Percentiles rank a stretch among this genome's conserved stretches.
Evolutionary conservation across 1,140 invertebrate species (phyloP).

Genomic region (Euschistus heros): DNA sequence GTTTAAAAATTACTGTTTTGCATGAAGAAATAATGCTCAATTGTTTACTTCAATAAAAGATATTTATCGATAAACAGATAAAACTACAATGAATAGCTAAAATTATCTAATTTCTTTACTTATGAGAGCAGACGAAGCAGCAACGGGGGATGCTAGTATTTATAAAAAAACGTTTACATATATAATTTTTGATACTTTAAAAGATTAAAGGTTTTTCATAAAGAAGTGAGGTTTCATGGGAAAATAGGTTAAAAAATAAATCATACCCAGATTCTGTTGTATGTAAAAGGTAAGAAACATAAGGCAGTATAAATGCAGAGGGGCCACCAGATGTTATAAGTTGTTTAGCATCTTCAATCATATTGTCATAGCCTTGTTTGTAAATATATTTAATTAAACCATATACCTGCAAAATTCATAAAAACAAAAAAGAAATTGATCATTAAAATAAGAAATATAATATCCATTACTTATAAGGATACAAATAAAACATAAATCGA

Average conservation of each 20-base stretch:
- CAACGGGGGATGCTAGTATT: no score
- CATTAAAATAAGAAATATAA: background rate
- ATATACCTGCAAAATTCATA: background rate
- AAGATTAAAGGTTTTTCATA: no score
- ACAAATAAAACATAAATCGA: background rate
- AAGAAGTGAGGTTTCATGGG: no score
- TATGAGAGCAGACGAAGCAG: no score
- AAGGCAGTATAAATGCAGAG: background rate
- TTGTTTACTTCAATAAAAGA: no score
- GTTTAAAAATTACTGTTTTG: no score
- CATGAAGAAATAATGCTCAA: no score
- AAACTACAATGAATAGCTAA: no score
- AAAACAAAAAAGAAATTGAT: background rate
- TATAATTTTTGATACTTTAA: no score
- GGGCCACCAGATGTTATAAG: background rate
- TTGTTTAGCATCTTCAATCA: conserved; percentile 14
- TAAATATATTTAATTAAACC: conserved; percentile 6
- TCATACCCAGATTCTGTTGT: conserved; percentile 4
- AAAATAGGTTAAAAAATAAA: background rate
- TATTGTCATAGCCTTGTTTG: background rate
- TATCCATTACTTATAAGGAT: background rate
- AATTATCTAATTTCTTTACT: no score
- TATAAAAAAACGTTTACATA: no score
- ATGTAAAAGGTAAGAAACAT: conserved; percentile 4
- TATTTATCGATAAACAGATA: no score